These are phyloP conservation scores for Heliconius himera DNA, from an alignment of 1,140 invertebrate species.

Conservation along the genomic window DNA sequence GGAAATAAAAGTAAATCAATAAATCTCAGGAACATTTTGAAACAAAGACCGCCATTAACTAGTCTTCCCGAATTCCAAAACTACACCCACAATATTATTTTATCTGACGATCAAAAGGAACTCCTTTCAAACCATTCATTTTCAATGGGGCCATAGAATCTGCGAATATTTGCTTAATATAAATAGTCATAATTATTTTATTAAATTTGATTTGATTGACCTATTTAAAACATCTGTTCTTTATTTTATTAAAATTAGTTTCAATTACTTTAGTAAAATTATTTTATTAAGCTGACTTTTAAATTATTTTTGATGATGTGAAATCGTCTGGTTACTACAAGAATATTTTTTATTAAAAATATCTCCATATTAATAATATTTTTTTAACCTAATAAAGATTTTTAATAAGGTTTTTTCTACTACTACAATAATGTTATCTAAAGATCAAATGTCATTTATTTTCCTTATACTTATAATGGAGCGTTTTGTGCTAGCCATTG, in stretches of 20 bases:
- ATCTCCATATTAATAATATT: no score
- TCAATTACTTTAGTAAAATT: no score
- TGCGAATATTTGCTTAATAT: conserved; percentile 45
- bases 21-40: conserved; percentile 29
- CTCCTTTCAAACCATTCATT: conserved; percentile 54
- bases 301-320: no score
- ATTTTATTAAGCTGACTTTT: no score
- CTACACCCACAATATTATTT: conserved; percentile 56
- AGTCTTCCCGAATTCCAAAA: conserved; percentile 58
- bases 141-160: conserved; percentile 57
- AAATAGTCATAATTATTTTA: not conserved
- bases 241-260: no score
- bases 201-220: no score
- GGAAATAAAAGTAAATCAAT: conserved; percentile 14
- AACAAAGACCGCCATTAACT: conserved; percentile 59
- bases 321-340: no score
- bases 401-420: not conserved
- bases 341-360: no score
- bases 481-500: not conserved
- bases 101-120: conserved; percentile 71
- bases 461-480: not conserved
- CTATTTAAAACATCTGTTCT: no score
- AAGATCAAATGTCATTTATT: not conserved
- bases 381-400: no score
- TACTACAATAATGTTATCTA: not conserved